These are phyloP conservation scores for Netelia virgata DNA, from an alignment of 2,888 invertebrate species.

Conservation along the genomic window DNA sequence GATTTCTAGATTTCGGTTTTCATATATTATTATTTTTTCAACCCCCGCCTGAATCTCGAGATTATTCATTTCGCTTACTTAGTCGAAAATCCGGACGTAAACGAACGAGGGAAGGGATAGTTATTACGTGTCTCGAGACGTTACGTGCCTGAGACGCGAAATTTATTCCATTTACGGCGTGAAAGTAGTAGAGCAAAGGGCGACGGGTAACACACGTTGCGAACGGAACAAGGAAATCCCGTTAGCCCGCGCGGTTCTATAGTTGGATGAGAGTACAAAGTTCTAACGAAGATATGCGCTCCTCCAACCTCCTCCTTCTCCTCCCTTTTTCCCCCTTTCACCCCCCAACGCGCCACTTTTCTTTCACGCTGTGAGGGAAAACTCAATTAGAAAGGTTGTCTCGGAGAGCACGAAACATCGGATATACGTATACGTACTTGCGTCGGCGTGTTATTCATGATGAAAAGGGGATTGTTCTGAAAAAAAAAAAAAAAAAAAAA, in stretches of 20 bases:
- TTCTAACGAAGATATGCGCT: conserved; percentile 65
- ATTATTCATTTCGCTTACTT: conserved; percentile 6
- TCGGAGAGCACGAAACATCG: conserved; percentile 25
- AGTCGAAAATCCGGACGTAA: background rate
- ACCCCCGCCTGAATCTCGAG: background rate
- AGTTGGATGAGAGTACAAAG: conserved; percentile 54
- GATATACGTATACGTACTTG: background rate
- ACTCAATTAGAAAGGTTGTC: conserved; percentile 54
- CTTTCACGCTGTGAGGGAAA: conserved; percentile 34
- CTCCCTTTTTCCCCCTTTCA: too few species aligned
- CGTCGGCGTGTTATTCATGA: background rate
- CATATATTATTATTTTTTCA: background rate
- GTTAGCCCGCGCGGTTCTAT: conserved; percentile 34
- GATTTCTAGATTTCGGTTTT: too few species aligned
- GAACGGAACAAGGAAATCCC: conserved; percentile 58
- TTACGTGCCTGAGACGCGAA: background rate
- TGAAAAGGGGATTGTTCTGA: too few species aligned
- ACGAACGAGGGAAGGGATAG: conserved; percentile 2
- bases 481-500: too few species aligned
- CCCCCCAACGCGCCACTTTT: background rate
- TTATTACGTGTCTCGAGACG: conserved; percentile 36
- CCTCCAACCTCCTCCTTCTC: conserved; percentile 8
- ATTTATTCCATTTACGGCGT: background rate
- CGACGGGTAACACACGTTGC: conserved; percentile 17
- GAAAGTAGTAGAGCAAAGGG: conserved; percentile 19